phyloP scores from a whole-genome alignment of 2,113 vertebrate genomes.

The Lycaon pictus region DNA sequence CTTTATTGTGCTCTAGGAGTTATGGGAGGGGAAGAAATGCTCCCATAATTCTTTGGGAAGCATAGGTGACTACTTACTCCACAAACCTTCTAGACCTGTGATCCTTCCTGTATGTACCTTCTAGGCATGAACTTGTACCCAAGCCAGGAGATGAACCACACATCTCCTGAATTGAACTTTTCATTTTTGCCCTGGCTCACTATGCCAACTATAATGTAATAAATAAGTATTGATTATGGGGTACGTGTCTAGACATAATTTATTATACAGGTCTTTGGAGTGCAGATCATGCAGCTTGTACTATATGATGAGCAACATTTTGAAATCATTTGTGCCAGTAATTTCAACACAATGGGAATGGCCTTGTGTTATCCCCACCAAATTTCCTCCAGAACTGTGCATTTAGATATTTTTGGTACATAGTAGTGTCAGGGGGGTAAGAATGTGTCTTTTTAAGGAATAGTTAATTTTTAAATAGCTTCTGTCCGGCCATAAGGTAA shows the following conservation, averaged over 20 bases:
- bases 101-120: background rate
- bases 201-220: background rate
- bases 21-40: background rate
- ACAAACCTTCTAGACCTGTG: too few relatives aligned
- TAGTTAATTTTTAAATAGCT: constrained; percentile 24
- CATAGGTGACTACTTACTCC: background rate
- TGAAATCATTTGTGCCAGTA: background rate
- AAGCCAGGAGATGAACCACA: constrained; percentile 42
- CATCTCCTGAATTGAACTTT: constrained; percentile 32
- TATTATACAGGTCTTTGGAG: background rate
- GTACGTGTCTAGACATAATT: background rate
- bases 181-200: background rate
- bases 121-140: background rate
- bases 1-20: background rate
- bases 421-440: background rate
- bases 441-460: constrained; percentile 18
- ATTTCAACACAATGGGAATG: background rate
- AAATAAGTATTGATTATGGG: constrained; percentile 44
- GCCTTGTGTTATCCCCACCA: background rate
- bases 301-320: background rate
- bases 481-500: background rate
- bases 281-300: background rate
- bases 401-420: background rate
- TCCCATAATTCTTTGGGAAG: background rate
- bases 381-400: background rate